Evolutionary conservation across 2,888 invertebrate species (phyloP).

Genomic region (Eupithecia subfuscata): DNA sequence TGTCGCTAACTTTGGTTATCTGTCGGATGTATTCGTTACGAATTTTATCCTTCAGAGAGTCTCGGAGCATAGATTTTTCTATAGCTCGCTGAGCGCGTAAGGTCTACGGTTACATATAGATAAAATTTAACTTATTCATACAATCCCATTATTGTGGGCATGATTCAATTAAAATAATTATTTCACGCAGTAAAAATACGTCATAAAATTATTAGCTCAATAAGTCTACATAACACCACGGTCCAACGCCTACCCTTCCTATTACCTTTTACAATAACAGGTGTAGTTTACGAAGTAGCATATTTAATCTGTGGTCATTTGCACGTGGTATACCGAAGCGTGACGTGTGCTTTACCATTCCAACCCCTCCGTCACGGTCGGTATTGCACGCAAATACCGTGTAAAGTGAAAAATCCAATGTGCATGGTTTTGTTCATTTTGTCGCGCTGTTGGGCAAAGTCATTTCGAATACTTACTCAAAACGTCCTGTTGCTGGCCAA

Average conservation of each 20-base stretch:
- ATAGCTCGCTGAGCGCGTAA: too few species aligned
- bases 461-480: neutral
- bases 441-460: neutral
- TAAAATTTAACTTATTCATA: neutral
- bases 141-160: neutral
- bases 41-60: too few species aligned
- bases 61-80: too few species aligned
- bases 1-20: too few species aligned
- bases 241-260: slow-evolving; percentile 25
- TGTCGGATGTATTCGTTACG: too few species aligned
- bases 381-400: slow-evolving; percentile 37
- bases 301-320: neutral
- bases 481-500: neutral
- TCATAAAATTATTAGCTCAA: neutral
- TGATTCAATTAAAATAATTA: neutral
- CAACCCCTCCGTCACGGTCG: slow-evolving; percentile 39
- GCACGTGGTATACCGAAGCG: slow-evolving; percentile 46
- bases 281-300: slow-evolving; percentile 19
- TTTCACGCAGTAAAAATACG: slow-evolving; percentile 1
- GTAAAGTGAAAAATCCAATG: slow-evolving; percentile 14
- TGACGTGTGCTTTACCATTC: slow-evolving; percentile 32
- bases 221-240: neutral
- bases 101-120: neutral
- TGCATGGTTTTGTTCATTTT: neutral
- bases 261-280: slow-evolving; percentile 18